These are phyloP conservation scores for Drosophila insularis DNA, from an alignment of 1,140 invertebrate genomes.

Conservation along the genomic window DNA sequence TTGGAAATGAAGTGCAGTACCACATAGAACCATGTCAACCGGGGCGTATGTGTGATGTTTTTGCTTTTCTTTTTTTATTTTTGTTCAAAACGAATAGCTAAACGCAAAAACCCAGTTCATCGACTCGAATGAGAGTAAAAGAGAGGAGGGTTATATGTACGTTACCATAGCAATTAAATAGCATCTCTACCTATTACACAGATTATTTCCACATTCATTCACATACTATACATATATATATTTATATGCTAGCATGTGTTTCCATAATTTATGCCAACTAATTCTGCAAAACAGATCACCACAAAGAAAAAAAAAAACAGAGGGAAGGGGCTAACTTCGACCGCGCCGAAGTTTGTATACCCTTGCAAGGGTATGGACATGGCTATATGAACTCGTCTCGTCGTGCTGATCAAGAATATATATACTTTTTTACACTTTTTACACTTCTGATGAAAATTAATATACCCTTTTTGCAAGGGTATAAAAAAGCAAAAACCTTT, in stretches of 20 bases:
- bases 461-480: no score
- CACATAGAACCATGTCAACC: constrained; percentile 16
- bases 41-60: constrained; percentile 39
- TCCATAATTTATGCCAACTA: constrained; percentile 8
- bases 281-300: background rate
- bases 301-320: background rate
- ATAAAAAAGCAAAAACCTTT: no score
- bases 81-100: background rate
- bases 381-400: no score
- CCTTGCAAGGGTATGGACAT: no score
- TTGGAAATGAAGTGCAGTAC: constrained; percentile 54
- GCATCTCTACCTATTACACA: constrained; percentile 12
- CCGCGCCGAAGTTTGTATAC: background rate
- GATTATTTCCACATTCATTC: constrained; percentile 10
- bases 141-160: background rate
- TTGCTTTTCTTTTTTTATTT: background rate
- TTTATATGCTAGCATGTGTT: background rate
- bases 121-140: constrained; percentile 27
- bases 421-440: no score
- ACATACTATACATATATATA: background rate
- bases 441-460: no score
- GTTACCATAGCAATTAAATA: constrained; percentile 59
- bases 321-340: no score
- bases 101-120: constrained; percentile 38
- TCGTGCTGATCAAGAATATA: no score